Base-by-base conservation (phyloP, 2,888 invertebrate species). In the Lottia gigantea region DNA sequence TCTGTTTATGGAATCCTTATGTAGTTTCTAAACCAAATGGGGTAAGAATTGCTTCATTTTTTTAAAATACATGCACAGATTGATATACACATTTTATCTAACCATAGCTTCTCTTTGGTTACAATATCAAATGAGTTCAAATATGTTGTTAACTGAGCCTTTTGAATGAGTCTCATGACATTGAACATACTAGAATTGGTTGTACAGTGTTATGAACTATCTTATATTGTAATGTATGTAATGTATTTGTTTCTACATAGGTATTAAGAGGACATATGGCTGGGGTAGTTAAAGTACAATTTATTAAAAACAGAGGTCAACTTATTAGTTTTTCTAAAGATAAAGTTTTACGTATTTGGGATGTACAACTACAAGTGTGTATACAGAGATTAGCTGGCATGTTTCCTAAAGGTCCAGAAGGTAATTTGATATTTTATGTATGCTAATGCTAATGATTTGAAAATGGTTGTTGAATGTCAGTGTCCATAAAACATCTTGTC, bases 11-110 rank as follows among this genome's bases (percentile, higher is more conserved):
- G 88, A 88, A 88, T 71, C 88, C 88, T 3, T 89, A 88, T 74
- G 88, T 88, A 15, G 83, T 86, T 25, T 88, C 86, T 15, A 88
- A 88, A 77, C 88, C 88, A n/a, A 88, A 86, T 77, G 88, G 88
- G 74, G 88, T 88, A 79, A 80, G 83, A 78, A 11, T 66, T 55
- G 7, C 40, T 3, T 2, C 3, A 31, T 31, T 31, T 31, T 31
- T 31, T 31, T 31, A 31, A 31, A 31, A 31, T 31, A 6, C 31
- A 31, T 31, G 31, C 6, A 31, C 2, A 31, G 31, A 31, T 31
- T 31, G 31, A 3, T 31, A 31, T 31, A 31, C 31, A 31, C 6
- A n/a, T n/a, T n/a, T n/a, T n/a, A n/a, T n/a, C n/a, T n/a, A n/a
- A n/a, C n/a, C n/a, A n/a, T n/a, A n/a, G n/a, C n/a, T n/a, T n/a